These are phyloP conservation scores for Alexandromys oeconomus DNA, from an alignment of 2,797 vertebrate species.

Conservation along the genomic window DNA sequence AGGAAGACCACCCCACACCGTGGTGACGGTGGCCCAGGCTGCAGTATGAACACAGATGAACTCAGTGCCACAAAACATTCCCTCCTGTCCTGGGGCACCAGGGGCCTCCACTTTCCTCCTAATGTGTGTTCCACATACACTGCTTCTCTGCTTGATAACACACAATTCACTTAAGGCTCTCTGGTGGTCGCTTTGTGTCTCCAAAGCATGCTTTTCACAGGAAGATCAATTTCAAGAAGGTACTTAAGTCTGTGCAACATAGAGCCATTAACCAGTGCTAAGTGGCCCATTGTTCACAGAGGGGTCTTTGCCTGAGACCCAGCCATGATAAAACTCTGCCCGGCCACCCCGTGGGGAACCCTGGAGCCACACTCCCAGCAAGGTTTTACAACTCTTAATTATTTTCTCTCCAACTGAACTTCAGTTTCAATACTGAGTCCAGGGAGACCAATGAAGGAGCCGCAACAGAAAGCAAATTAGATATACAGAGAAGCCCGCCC, in stretches of 20 bases:
- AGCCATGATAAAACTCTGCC: constrained; percentile 71
- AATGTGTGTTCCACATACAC: constrained; percentile 76
- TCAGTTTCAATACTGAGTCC: constrained; percentile 58
- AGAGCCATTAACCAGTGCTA: constrained; percentile 81
- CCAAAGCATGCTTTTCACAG: constrained; percentile 82
- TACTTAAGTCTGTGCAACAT: constrained; percentile 77
- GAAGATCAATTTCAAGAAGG: constrained; percentile 74
- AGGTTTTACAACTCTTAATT: constrained; percentile 71
- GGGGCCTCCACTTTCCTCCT: background rate
- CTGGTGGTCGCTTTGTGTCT: constrained; percentile 79
- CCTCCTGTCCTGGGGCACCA: background rate
- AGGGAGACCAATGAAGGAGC: background rate
- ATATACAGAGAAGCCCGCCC: background rate
- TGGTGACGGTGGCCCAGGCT: background rate
- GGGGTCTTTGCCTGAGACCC: constrained; percentile 60
- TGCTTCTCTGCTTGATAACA: constrained; percentile 83
- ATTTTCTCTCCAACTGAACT: constrained; percentile 68
- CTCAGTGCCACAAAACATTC: fast-evolving
- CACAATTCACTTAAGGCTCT: constrained; percentile 82
- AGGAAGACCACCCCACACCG: background rate
- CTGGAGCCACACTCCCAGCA: background rate
- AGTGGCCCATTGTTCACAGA: constrained; percentile 76
- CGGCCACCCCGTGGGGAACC: background rate
- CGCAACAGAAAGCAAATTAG: background rate
- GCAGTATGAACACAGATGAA: background rate